Evolutionary conservation across 1,140 invertebrate genomes (phyloP).

Genomic region (Polyergus mexicanus): DNA sequence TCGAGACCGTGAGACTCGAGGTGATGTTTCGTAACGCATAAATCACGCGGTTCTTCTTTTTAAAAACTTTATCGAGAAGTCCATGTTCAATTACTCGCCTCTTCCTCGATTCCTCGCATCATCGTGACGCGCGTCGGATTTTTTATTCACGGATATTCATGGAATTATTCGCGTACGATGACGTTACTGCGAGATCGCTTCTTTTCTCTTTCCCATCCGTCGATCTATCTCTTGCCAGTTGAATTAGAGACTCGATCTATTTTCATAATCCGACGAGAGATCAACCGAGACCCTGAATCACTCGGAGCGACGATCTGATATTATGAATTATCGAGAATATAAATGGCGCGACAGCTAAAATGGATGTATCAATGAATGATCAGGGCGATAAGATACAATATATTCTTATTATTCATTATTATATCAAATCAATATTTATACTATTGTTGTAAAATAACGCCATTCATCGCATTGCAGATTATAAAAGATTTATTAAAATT

Average conservation of each 20-base stretch:
- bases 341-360: neutral
- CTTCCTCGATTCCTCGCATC: neutral
- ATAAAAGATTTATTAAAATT: neutral
- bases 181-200: neutral
- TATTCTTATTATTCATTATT: neutral
- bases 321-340: neutral
- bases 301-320: neutral
- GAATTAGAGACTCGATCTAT: constrained; percentile 9
- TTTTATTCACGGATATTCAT: neutral
- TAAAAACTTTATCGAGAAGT: neutral
- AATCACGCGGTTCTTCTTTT: neutral
- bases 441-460: neutral
- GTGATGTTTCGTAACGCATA: neutral
- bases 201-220: neutral
- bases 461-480: neutral
- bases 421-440: neutral
- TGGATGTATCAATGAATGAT: neutral
- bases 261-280: neutral
- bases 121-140: neutral
- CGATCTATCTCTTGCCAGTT: neutral
- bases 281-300: neutral
- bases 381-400: neutral
- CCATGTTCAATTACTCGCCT: neutral
- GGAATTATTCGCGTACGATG: neutral
- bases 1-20: neutral